Base-by-base conservation (phyloP, 1,140 invertebrate species). In the Drosophila paulistorum region DNA sequence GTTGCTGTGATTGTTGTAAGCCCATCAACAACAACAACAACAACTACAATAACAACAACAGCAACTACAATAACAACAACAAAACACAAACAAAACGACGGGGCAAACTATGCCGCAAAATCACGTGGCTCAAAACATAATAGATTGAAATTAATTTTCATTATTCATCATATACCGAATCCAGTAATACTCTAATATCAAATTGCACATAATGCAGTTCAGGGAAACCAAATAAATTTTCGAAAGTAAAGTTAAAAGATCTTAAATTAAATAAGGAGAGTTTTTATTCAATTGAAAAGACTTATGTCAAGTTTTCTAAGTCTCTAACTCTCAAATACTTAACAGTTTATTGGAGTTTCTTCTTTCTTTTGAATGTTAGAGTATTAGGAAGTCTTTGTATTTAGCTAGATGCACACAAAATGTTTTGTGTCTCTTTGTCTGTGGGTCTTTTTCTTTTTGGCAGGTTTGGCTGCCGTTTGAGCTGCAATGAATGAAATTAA, bases 401-500 rank as follows among this genome's bases (percentile, higher is more conserved):
- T 41, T 17, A 30, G 51, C 42, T 65, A 61, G 64, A 67, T 37
- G 37, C 55, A 66, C 77, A 60, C 35, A 1, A 59, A 69, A 68
- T 65, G 68, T 55, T 65, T 80, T 67, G 55, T 37, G 60, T 59
- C 66, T 68, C 37, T 55, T 68, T 62, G 14, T 73, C 59, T 42
- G 13, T 42, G 13, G 13, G 14, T 45, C 1, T 48, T 48, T 48
- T 48, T 48, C 20, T 20, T 78, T 75, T 61, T 65, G 77, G 63
- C 68, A 81, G 68, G 76, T 85, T 71, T 59, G 68, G 79, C 71
- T 77, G 79, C 68, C 60, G 61, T 76, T 76, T 76, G 54, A 39
- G 55, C 68, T 79, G 79, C 79, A 87, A 79, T 86, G 79, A 86
- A 86, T 86, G 82, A 86, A 86, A 86, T 87, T 87, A 87, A 87